Evolutionary conservation across 2,888 invertebrate genomes (phyloP).

Genomic region (Stenurella melanura): DNA sequence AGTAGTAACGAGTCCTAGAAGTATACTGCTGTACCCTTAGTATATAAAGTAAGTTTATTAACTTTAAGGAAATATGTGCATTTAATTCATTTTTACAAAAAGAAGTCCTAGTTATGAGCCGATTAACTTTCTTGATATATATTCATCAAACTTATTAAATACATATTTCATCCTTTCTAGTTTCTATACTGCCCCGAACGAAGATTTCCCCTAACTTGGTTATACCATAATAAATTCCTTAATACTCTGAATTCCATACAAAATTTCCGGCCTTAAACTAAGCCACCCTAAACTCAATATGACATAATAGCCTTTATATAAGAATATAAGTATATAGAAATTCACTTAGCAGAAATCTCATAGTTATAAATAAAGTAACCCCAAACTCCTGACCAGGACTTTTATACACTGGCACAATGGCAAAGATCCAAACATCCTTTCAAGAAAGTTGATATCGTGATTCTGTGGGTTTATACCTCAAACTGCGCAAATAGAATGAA

Average conservation of each 20-base stretch:
- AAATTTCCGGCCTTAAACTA: not conserved
- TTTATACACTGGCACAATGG: conserved; percentile 47
- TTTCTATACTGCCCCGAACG: not conserved
- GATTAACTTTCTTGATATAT: too few species aligned
- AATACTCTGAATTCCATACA: conserved; percentile 18
- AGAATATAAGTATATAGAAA: conserved; percentile 50
- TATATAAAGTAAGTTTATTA: too few species aligned
- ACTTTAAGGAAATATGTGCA: too few species aligned
- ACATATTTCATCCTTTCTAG: not conserved
- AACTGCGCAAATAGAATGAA: conserved; percentile 64
- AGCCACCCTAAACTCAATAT: conserved; percentile 20
- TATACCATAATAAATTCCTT: conserved; percentile 22
- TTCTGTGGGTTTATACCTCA: conserved; percentile 63
- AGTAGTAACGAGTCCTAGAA: too few species aligned
- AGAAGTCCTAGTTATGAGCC: too few species aligned
- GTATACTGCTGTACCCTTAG: too few species aligned
- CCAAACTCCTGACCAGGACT: conserved; percentile 42
- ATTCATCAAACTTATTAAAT: not conserved
- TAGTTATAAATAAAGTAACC: conserved; percentile 57
- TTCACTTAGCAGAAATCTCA: conserved; percentile 57
- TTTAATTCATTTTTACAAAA: too few species aligned
- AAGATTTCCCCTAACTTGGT: not conserved
- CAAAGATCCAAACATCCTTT: conserved; percentile 45
- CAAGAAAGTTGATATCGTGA: conserved; percentile 63
- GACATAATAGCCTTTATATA: conserved; percentile 32